These are phyloP conservation scores for Epizoanthus rinbou DNA, from an alignment of 92 coral and sea anemone species.

Conservation along the genomic window DNA sequence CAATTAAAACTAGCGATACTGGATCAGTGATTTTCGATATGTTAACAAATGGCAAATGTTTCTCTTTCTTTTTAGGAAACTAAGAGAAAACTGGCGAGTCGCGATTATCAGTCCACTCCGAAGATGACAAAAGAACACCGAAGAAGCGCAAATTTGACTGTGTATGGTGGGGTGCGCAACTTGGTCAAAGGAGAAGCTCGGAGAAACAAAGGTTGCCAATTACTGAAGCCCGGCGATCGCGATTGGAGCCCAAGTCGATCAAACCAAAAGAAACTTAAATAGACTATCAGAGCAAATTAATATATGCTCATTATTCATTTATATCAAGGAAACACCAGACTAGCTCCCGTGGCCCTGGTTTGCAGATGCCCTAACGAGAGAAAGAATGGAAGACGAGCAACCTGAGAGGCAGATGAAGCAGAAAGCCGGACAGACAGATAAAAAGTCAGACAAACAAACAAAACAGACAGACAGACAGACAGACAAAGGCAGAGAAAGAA, in stretches of 20 bases:
- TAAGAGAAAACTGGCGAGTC: conserved; percentile 10
- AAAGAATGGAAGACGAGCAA: not conserved
- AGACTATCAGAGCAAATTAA: conserved; percentile 5
- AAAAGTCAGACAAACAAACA: not conserved
- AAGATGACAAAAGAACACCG: conserved; percentile 16
- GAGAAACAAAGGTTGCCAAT: conserved; percentile 9
- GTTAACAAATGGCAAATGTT: not conserved
- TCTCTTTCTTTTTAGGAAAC: conserved; percentile 20
- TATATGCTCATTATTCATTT: conserved; percentile 23
- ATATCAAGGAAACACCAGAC: not conserved
- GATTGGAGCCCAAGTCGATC: not conserved
- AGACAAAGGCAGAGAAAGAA: not conserved
- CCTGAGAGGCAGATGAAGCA: not conserved
- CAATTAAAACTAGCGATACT: no score
- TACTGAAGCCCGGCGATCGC: not conserved
- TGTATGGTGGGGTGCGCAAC: conserved; percentile 27
- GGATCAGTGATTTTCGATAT: no score
- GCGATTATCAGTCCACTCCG: conserved; percentile 12
- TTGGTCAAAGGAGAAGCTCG: not conserved
- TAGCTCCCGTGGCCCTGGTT: not conserved
- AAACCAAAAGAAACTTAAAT: conserved; percentile 28
- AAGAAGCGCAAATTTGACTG: conserved; percentile 14
- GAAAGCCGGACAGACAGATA: not conserved
- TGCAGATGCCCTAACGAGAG: conserved; percentile 15
- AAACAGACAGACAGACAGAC: not conserved